Base-by-base conservation (phyloP, 2,888 invertebrate species). In the Scaptomyza polygonia region DNA sequence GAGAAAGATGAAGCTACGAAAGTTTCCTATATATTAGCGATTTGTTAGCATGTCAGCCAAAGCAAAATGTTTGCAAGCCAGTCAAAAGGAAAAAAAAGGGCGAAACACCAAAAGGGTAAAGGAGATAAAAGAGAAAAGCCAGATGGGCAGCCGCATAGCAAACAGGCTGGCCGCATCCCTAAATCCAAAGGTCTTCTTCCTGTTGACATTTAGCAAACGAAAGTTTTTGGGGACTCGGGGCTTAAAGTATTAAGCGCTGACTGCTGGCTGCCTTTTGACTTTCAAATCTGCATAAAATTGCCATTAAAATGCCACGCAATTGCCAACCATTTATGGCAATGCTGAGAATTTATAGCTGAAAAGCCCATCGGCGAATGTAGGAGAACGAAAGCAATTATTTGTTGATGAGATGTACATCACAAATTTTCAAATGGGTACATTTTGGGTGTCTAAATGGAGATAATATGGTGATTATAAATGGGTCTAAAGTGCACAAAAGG, bases 31-130 rank as follows among this genome's bases (percentile, higher is more conserved):
- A 84, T 88, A 88, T 84, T 84, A 81, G 70, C 86, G 84, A 84
- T 88, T 88, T 82, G 79, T 82, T 82, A 78, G 86, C 88, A 88
- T 88, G 84, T 77, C 88, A 86, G 68, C 55, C 58, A 45, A 59
- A 67, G 52, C 70, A 77, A 72, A 73, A 64, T 63, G 59, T 49
- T 30, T 11, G 58, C 42, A 42, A 44, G 27, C 48, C 51, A 47
- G 16, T 16, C 45, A 36, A 43, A 49, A 16, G 16, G 5, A 9
- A 55, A 14, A 39, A 39, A 45, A 5, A 27, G 32, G 9, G n/a
- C 30, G 8, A 9, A 39, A 53, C 3, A 14, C 43, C 11, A 18
- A 32, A 21, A n/a, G 8, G 44, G 11, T 12, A 11, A 3, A n/a
- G 4, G 7, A 21, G 14, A 16, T 6, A 6, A 8, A 6, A 12